Percentiles rank a stretch among this genome's conserved stretches.
These are phyloP conservation scores for Lanistes nyassanus DNA, from an alignment of 1,140 invertebrate species.

Conservation along the genomic window DNA sequence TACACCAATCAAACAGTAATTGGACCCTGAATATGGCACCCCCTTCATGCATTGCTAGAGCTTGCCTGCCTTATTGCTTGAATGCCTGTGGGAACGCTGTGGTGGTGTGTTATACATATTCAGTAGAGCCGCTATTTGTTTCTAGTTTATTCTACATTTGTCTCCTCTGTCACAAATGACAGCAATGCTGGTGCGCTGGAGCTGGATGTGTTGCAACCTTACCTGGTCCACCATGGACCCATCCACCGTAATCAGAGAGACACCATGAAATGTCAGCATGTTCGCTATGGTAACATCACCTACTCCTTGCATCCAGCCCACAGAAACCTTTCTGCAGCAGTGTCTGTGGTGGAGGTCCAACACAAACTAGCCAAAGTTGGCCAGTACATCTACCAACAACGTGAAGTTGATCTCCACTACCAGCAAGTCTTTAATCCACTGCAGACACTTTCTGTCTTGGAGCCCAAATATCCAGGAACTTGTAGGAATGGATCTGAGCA, in stretches of 20 bases:
- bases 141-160: background rate
- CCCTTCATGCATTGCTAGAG: background rate
- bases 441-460: slow-evolving; percentile 57
- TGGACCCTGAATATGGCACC: too few species aligned
- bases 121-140: background rate
- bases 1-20: too few species aligned
- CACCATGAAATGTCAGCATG: slow-evolving; percentile 53
- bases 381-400: slow-evolving; percentile 20
- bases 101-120: background rate
- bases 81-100: background rate
- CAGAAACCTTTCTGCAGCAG: slow-evolving; percentile 16
- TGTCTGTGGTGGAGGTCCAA: slow-evolving; percentile 41
- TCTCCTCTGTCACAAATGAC: background rate
- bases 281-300: slow-evolving; percentile 52
- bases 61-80: background rate
- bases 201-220: slow-evolving; percentile 35
- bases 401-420: slow-evolving; percentile 1
- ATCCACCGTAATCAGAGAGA: slow-evolving; percentile 44
- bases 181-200: background rate
- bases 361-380: slow-evolving; percentile 40
- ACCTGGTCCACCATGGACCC: slow-evolving; percentile 35
- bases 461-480: slow-evolving; percentile 49
- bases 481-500: slow-evolving; percentile 41
- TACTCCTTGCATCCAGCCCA: slow-evolving; percentile 44
- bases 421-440: slow-evolving; percentile 52